Evolutionary conservation across 2,797 vertebrate genomes (phyloP), one percentile per base, ranked within the genome.

Genomic region (Erpetoichthys calabaricus): DNA sequence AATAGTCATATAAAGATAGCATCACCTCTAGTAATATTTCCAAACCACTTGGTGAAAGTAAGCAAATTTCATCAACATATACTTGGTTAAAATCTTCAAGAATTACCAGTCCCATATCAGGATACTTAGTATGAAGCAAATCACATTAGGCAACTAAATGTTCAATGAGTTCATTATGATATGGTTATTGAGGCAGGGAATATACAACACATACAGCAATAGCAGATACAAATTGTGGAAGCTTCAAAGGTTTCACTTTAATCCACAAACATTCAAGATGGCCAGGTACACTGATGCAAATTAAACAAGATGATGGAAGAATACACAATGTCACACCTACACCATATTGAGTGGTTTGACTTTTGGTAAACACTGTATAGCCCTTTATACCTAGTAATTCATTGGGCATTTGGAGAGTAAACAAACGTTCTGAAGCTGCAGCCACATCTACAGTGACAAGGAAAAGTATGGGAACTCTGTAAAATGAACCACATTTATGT

Each of bases 231-330:
- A 47, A 44, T 0, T 44, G 54, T 43, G 53, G 25, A 25, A 25
- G 25, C 25, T 25, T 25, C 25, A 25, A 25, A 25, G 25, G 25
- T 25, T 25, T 25, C 25, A 25, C 25, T 25, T 25, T 25, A 25
- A 62, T 47, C 45, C 47, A 59, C 50, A 59, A 42, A 53, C 45
- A 56, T 53, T 59, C 47, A n/a, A 60, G 44, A n/a, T 60, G 44
- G 53, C 59, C 3, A 56, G 8, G 6, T 3, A 53, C 51, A 55
- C 47, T 56, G 7, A 9, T 59, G 46, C 42, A 59, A 51, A 42
- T 59, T 55, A 55, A 45, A 41, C 41, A 46, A 55, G 47, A 7
- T 59, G 51, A 59, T 59, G 47, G 45, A 56, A 25, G 25, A 25
- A 25, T 25, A 25, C 25, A 25, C 25, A 25, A 25, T 25, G 25